These are phyloP conservation scores for Cephus pygmeus DNA, from an alignment of 2,888 invertebrate genomes.

Conservation along the genomic window DNA sequence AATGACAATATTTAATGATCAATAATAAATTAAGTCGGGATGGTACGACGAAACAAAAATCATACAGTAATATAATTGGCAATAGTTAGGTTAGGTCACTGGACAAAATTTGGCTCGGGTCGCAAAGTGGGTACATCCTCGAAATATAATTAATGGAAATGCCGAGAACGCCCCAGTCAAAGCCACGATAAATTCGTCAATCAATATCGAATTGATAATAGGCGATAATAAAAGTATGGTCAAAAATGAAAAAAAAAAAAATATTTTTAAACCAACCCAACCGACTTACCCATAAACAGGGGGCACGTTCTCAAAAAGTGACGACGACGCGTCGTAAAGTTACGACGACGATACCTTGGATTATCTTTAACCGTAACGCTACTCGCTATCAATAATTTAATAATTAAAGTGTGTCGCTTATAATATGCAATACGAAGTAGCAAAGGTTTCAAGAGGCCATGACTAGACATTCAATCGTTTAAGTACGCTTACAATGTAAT, in stretches of 20 bases:
- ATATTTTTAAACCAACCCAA: background rate
- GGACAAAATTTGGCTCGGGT: background rate
- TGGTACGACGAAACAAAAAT: background rate
- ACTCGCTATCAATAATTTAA: conserved; percentile 28
- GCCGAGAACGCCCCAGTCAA: background rate
- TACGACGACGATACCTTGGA: conserved; percentile 2
- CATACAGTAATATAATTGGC: background rate
- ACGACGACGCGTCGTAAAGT: background rate
- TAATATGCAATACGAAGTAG: conserved; percentile 46
- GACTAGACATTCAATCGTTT: conserved; percentile 65
- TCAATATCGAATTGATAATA: conserved; percentile 18
- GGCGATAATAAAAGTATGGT: background rate
- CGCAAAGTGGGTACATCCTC: background rate
- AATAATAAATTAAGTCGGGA: conserved; percentile 11
- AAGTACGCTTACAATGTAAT: conserved; percentile 60
- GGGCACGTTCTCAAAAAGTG: background rate
- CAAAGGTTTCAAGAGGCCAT: conserved; percentile 64
- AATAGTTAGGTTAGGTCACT: background rate
- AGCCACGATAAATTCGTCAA: background rate
- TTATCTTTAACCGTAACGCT: conserved; percentile 5
- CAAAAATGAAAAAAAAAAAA: conserved; percentile 12
- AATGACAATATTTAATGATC: conserved; percentile 11
- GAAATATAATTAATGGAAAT: background rate
- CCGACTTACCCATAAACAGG: background rate
- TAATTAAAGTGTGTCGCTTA: conserved; percentile 15